phyloP scores from a whole-genome alignment of 2,888 invertebrate genomes.

The Celastrina argiolus region DNA sequence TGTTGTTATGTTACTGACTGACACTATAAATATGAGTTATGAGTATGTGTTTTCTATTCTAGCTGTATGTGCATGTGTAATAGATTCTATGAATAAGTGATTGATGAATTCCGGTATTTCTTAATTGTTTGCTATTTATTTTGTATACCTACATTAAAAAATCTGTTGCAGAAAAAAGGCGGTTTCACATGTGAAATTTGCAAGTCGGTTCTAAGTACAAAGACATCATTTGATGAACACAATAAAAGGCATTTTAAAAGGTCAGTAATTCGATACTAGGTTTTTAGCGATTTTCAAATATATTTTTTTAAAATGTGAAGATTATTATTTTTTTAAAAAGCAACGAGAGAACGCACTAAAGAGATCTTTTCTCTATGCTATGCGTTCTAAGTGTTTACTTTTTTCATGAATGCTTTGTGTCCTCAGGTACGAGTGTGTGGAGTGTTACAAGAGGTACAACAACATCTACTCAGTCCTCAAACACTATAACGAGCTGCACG shows the following conservation, averaged over 20 bases:
- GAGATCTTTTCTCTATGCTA: not conserved
- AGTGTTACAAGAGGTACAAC: conserved; percentile 49
- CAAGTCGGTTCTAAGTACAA: conserved; percentile 49
- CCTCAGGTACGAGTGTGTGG: conserved; percentile 51
- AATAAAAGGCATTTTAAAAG: conserved; percentile 51
- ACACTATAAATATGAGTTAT: too few species aligned
- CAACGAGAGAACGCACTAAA: too few species aligned
- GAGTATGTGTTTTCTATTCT: too few species aligned
- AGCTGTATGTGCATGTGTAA: too few species aligned
- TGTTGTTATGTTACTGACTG: too few species aligned
- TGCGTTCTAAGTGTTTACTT: not conserved
- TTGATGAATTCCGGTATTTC: too few species aligned
- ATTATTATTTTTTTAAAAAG: too few species aligned
- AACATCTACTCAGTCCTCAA: conserved; percentile 48
- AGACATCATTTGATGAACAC: conserved; percentile 51
- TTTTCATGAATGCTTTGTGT: not conserved
- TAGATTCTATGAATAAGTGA: too few species aligned
- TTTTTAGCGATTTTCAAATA: too few species aligned
- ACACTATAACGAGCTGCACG: conserved; percentile 55
- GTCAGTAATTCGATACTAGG: conserved; percentile 37
- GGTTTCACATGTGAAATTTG: conserved; percentile 50
- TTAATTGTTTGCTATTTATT: not conserved
- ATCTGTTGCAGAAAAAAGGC: conserved; percentile 44
- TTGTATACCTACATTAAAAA: not conserved
- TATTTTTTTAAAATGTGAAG: too few species aligned